Evolutionary conservation across 2,113 vertebrate genomes (phyloP), one percentile per base, ranked within the genome.

Genomic region (Sphaerodactylus townsendi): DNA sequence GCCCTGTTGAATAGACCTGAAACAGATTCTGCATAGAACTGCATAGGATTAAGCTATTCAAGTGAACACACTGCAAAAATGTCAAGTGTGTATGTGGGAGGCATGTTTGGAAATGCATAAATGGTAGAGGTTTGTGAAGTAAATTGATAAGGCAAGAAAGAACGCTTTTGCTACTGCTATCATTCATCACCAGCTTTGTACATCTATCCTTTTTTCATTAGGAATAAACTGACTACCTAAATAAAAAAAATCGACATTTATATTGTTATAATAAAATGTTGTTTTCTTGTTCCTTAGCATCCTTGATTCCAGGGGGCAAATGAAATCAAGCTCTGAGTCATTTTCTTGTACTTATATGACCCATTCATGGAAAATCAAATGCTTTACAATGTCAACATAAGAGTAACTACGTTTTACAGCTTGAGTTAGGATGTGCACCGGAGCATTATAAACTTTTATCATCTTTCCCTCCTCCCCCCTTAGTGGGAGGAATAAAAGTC

Each of bases 381-480:
- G 30, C 17, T 66, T 79, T 7, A 35, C 1, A 77, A 3, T 79
- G 68, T 39, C 75, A 83, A 17, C 33, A 33, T 82, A 75, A 37
- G 3, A 56, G n/a, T 44, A 87, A 78, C 10, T 35, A 3, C 0
- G 64, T 85, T 77, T 86, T 78, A 69, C 72, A 25, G n/a, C n/a
- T 78, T 62, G 53, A 53, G 15, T 77, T n/a, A 71, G 62, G 39
- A 37, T 25, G 65, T 77, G 41, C 83, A 35, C 23, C 21, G 23
- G n/a, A 9, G 0, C 0, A 71, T 87, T 68, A 17, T 64, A 89
- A 85, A 46, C 28, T 81, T 53, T 71, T 77, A 64, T 17, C 6
- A 84, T 68, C 77, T 35, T 35, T 65, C 25, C 65, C n/a, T 21
- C 25, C n/a, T 84, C 81, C 28, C n/a, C 84, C 83, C n/a, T 73